Percentiles rank a stretch among this genome's conserved stretches.
phyloP scores from a whole-genome alignment of 1,140 invertebrate genomes.

The Drosophila micromelanica region DNA sequence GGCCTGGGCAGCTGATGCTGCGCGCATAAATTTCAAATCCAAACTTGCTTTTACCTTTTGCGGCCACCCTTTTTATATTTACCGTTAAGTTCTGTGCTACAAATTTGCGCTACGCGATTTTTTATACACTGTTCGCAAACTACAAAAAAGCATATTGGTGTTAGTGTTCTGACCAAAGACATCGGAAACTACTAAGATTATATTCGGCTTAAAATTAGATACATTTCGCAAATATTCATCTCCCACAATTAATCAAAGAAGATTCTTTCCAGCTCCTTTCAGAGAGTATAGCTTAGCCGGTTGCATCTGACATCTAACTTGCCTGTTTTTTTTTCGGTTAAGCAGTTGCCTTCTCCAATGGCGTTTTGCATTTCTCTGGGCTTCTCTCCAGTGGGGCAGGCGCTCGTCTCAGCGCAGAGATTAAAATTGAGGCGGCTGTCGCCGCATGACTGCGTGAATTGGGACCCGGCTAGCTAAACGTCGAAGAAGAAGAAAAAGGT shows the following conservation, averaged over 20 bases:
- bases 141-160: no score
- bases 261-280: no score
- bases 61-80: slow-evolving; percentile 66
- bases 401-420: slow-evolving; percentile 17
- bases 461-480: slow-evolving; percentile 17
- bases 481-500: slow-evolving; percentile 5
- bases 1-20: slow-evolving; percentile 27
- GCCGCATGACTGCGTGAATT: slow-evolving; percentile 26
- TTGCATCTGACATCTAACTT: no score
- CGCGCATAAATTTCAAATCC: slow-evolving; percentile 72
- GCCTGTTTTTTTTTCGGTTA: slow-evolving; percentile 2
- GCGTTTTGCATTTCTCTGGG: slow-evolving; percentile 7
- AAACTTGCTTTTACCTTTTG: slow-evolving; percentile 79
- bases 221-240: no score
- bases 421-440: slow-evolving; percentile 33
- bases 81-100: slow-evolving; percentile 70
- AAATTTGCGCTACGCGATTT: slow-evolving; percentile 44
- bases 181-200: no score
- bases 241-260: no score
- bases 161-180: no score
- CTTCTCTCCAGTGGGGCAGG: slow-evolving; percentile 8
- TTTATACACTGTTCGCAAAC: not conserved
- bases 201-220: no score
- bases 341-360: not conserved
- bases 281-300: no score